These are phyloP conservation scores for Megaustenia siamemsis DNA, from an alignment of 2,888 invertebrate genomes.

Conservation along the genomic window DNA sequence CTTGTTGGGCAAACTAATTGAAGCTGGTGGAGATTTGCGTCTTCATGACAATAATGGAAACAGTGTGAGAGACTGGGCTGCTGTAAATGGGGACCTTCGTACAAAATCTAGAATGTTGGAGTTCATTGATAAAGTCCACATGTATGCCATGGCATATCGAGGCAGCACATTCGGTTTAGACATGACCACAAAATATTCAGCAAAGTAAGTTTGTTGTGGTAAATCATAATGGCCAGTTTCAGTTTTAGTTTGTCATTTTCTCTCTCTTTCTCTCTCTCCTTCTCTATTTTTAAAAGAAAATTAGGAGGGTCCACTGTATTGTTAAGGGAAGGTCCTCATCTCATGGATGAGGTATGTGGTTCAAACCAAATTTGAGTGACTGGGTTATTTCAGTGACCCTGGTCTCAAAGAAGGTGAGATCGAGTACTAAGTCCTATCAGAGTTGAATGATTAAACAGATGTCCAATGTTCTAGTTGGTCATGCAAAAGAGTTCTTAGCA, in stretches of 20 bases:
- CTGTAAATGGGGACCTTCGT: conserved; percentile 67
- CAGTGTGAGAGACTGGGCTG: conserved; percentile 77
- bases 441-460: no score
- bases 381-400: no score
- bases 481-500: no score
- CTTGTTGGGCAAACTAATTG: conserved; percentile 77
- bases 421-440: no score
- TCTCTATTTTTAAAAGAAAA: no score
- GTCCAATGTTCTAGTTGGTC: no score
- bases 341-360: no score
- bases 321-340: no score
- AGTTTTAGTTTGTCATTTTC: neutral
- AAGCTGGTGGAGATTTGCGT: conserved; percentile 80
- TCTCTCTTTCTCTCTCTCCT: no score
- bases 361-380: no score
- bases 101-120: conserved; percentile 73
- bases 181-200: neutral
- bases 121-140: conserved; percentile 74
- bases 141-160: conserved; percentile 73
- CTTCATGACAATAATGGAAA: conserved; percentile 79
- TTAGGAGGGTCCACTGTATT: no score
- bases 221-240: neutral
- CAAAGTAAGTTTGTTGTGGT: conserved; percentile 29
- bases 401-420: no score
- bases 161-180: conserved; percentile 51